These are phyloP conservation scores for Drosophila siamana DNA, from an alignment of 2,888 invertebrate species.

Conservation along the genomic window DNA sequence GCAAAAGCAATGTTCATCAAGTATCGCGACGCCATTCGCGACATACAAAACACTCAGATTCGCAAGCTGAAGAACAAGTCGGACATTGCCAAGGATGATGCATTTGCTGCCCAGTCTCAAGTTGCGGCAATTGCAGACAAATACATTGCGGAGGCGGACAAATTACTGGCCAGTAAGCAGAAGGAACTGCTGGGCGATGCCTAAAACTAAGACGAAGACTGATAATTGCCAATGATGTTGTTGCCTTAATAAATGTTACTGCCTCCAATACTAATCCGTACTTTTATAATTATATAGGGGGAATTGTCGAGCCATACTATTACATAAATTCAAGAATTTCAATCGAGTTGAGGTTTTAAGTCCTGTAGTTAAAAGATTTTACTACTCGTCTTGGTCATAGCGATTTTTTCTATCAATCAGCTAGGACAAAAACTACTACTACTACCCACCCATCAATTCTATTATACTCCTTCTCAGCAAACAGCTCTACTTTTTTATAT, in stretches of 20 bases:
- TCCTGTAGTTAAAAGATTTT: too few relatives aligned
- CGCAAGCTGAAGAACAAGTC: constrained; percentile 90
- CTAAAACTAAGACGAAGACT: constrained; percentile 49
- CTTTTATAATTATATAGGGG: too few relatives aligned
- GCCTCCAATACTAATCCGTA: constrained; percentile 6
- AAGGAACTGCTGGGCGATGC: constrained; percentile 89
- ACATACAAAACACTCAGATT: constrained; percentile 90
- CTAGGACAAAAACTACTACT: too few relatives aligned
- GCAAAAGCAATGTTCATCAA: constrained; percentile 93
- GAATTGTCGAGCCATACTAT: too few relatives aligned
- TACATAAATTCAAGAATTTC: too few relatives aligned
- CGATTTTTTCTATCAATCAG: too few relatives aligned
- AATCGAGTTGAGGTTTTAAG: too few relatives aligned
- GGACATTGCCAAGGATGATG: constrained; percentile 90
- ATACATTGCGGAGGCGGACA: constrained; percentile 89
- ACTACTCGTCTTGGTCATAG: too few relatives aligned
- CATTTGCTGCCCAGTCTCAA: constrained; percentile 89
- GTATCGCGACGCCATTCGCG: constrained; percentile 91
- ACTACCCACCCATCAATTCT: too few relatives aligned
- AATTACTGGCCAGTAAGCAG: constrained; percentile 89
- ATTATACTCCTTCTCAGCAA: too few relatives aligned
- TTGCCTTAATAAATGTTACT: constrained; percentile 22
- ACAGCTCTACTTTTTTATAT: too few relatives aligned
- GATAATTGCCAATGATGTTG: not conserved
- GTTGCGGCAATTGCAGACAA: constrained; percentile 89